Evolutionary conservation across 2,113 vertebrate genomes (phyloP).

Genomic region (Paedocypris sp.): DNA sequence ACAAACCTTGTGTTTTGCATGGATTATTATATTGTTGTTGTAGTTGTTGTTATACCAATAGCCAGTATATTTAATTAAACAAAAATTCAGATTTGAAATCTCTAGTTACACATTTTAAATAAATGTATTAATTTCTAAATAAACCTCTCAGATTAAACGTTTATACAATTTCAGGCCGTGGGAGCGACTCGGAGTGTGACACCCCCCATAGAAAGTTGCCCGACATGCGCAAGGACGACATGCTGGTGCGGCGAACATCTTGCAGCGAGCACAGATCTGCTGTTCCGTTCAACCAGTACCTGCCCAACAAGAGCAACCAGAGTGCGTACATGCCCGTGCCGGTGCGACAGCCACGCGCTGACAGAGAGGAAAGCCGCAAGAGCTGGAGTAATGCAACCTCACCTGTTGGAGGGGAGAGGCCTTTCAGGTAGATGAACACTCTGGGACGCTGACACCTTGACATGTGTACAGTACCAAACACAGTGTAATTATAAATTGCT

Average conservation of each 20-base stretch:
- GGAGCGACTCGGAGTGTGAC: conserved; percentile 91
- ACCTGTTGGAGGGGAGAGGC: conserved; percentile 76
- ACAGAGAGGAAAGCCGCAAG: conserved; percentile 73
- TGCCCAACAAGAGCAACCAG: conserved; percentile 94
- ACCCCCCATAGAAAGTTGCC: conserved; percentile 79
- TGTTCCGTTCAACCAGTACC: conserved; percentile 97
- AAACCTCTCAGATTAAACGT: too few species aligned
- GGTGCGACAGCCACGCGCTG: conserved; percentile 70
- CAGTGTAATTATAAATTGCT: not conserved
- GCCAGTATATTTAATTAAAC: too few species aligned
- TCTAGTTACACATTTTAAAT: too few species aligned
- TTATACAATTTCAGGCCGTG: conserved; percentile 67
- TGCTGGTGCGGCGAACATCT: conserved; percentile 82
- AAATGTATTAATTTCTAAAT: too few species aligned
- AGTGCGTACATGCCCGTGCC: conserved; percentile 75
- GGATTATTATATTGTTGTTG: too few species aligned
- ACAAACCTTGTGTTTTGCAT: too few species aligned
- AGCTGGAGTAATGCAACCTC: conserved; percentile 90
- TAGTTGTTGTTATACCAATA: too few species aligned
- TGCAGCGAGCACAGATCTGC: conserved; percentile 76
- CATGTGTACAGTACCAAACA: too few species aligned
- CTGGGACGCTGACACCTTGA: not conserved
- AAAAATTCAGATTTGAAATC: too few species aligned
- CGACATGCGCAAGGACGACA: conserved; percentile 91
- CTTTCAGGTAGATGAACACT: conserved; percentile 72